These are phyloP conservation scores for Orchesella flavescens DNA, from an alignment of 2,888 invertebrate genomes.

Conservation along the genomic window DNA sequence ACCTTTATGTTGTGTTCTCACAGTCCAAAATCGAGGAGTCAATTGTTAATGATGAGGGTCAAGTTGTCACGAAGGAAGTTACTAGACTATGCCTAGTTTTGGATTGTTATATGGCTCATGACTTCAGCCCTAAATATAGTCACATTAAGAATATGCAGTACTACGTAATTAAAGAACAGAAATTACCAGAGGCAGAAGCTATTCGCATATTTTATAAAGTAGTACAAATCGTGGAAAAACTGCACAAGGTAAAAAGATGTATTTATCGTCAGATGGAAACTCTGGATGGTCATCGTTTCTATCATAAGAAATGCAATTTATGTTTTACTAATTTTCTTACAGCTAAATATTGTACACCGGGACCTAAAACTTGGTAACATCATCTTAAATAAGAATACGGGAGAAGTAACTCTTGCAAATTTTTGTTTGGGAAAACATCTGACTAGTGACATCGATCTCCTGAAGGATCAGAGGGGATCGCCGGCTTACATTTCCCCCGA, in stretches of 20 bases:
- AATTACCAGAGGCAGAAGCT: conserved; percentile 83
- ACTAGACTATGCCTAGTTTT: conserved; percentile 82
- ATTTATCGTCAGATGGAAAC: no score
- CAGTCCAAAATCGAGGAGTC: conserved; percentile 83
- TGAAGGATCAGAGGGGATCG: conserved; percentile 85
- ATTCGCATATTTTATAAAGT: conserved; percentile 84
- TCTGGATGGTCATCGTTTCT: no score
- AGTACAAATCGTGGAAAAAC: conserved; percentile 82
- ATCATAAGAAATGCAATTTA: no score
- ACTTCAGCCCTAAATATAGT: conserved; percentile 77
- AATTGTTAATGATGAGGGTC: conserved; percentile 76
- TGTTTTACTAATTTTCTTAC: no score
- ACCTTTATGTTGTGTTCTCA: conserved; percentile 47
- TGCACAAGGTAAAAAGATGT: conserved; percentile 81
- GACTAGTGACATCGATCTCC: conserved; percentile 81
- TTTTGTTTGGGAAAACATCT: conserved; percentile 86
- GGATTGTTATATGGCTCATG: conserved; percentile 83
- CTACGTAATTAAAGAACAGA: conserved; percentile 85
- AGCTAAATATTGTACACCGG: conserved; percentile 85
- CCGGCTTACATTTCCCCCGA: conserved; percentile 89
- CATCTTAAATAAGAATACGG: conserved; percentile 81
- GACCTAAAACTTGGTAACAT: conserved; percentile 86
- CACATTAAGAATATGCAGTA: conserved; percentile 82
- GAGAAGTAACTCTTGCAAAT: conserved; percentile 81
- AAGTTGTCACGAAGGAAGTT: conserved; percentile 77